Evolutionary conservation across 2,113 vertebrate species (phyloP), one percentile per base, ranked within the genome.

Genomic region (Bubo bubo): DNA sequence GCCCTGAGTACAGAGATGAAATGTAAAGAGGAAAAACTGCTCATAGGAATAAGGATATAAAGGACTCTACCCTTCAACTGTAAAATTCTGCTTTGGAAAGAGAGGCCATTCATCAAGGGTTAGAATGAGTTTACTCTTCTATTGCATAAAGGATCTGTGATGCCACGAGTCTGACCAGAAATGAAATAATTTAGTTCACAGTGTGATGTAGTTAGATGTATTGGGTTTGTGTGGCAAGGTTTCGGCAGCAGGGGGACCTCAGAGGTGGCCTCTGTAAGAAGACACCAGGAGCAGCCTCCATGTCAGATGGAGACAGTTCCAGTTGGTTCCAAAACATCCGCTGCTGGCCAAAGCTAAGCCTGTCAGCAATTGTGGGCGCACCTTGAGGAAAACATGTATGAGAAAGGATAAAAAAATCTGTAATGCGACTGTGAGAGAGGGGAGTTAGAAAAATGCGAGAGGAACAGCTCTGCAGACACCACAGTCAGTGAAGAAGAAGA

Each of bases 291-390:
- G 23, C 23, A 79, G 8, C 9, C 41, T n/a, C 23, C 16, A 8
- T 74, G 43, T 74, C 41, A 56, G 16, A 47, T 2, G 67, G 24
- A 72, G 2, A 2, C 53, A 43, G 19, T 35, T 72, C n/a, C n/a
- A 66, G 13, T 6, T 43, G 39, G 28, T 30, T 79, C 26, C 47
- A 23, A 45, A 27, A 45, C 11, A 30, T 16, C 32, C 3, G 3
- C 15, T 39, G 23, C 13, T 49, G 62, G 35, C 21, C 52, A 56
- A 32, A 83, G 55, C 13, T n/a, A 14, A 79, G 12, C 27, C 24
- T 1, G 0, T 64, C 24, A 71, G 23, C 12, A 56, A 10, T 0
- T 0, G 16, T 20, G 24, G 28, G 3, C 2, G 8, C 11, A 4
- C 14, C 22, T 27, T 3, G 1, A 16, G 19, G 19, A 66, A 91